These are phyloP conservation scores for Illadopsis cleaveri DNA, from an alignment of 2,113 vertebrate genomes.

Conservation along the genomic window DNA sequence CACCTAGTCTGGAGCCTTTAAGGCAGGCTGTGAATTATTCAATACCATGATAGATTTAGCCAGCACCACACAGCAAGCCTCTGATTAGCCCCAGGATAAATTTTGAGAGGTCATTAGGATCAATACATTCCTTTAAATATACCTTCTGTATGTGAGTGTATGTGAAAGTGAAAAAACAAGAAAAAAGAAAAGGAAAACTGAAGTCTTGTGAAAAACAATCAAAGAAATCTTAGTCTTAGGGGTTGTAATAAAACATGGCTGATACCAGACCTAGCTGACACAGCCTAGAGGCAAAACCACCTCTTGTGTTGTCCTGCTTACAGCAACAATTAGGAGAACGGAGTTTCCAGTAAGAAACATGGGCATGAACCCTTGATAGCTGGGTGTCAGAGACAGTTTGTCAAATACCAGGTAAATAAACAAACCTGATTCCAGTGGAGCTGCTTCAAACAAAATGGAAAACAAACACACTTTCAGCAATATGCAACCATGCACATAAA, in stretches of 20 bases:
- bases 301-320: slow-evolving; percentile 3
- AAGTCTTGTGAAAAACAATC: neutral
- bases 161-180: neutral
- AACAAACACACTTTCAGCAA: neutral
- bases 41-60: slow-evolving; percentile 40
- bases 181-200: neutral
- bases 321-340: neutral
- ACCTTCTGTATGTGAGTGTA: neutral
- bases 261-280: neutral
- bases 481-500: neutral
- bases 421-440: neutral
- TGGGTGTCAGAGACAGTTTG: neutral
- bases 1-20: slow-evolving; percentile 52
- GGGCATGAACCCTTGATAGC: neutral
- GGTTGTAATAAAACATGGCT: neutral
- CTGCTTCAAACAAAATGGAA: neutral
- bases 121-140: slow-evolving; percentile 28
- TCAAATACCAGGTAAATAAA: slow-evolving; percentile 17
- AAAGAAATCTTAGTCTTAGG: neutral
- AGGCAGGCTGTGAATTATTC: slow-evolving; percentile 64
- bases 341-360: neutral
- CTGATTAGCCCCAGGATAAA: slow-evolving; percentile 62
- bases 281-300: slow-evolving; percentile 4
- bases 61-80: slow-evolving; percentile 3
- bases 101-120: slow-evolving; percentile 46